These are phyloP conservation scores for Heterochromis multidens DNA, from an alignment of 2,113 vertebrate species.

Conservation along the genomic window DNA sequence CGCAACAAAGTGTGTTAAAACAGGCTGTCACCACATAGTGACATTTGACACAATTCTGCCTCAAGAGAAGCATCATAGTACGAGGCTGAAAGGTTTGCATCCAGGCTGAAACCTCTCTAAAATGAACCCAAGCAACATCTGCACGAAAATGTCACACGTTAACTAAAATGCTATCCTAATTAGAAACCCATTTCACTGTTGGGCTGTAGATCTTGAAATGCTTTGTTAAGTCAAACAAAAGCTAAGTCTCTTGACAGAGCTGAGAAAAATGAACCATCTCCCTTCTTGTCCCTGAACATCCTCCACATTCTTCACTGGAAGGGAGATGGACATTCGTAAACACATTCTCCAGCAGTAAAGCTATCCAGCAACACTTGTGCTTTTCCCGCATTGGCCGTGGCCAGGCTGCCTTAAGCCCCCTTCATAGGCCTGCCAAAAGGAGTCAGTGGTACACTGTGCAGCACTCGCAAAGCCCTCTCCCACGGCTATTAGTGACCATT, in stretches of 20 bases:
- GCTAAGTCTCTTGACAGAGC: background rate
- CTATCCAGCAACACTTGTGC: constrained; percentile 78
- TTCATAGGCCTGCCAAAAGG: constrained; percentile 79
- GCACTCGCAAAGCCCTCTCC: constrained; percentile 82
- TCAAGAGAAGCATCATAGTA: background rate
- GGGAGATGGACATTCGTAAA: constrained; percentile 72
- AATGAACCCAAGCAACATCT: background rate
- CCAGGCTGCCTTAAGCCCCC: constrained; percentile 77
- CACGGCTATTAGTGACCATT: constrained; percentile 82
- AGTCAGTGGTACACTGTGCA: constrained; percentile 74
- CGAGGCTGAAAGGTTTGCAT: background rate
- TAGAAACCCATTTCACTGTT: background rate
- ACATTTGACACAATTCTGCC: background rate
- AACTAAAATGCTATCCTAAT: background rate
- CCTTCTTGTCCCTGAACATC: constrained; percentile 24
- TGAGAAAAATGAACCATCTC: constrained; percentile 6
- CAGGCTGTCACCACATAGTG: background rate
- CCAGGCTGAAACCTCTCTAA: background rate
- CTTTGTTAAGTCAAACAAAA: background rate
- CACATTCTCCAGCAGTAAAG: constrained; percentile 75
- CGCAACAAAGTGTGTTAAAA: constrained; percentile 5
- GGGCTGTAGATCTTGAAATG: background rate
- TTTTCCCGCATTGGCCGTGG: constrained; percentile 68
- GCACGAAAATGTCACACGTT: background rate
- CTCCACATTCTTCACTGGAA: constrained; percentile 44